phyloP scores from a whole-genome alignment of 2,888 invertebrate genomes.

The Erebia palarica region DNA sequence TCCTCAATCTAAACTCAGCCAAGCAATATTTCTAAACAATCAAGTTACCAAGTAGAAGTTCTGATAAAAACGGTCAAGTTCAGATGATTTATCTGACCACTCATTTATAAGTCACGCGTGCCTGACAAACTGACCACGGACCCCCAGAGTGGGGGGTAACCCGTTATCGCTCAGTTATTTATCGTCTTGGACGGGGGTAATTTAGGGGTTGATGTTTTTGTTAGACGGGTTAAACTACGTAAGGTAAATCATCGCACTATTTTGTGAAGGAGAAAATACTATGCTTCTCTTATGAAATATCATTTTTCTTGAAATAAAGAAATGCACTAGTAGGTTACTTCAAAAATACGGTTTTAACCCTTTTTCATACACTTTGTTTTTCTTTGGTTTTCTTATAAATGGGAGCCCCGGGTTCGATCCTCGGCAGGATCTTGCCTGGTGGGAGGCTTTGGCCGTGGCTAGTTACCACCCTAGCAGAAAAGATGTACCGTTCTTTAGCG shows the following conservation, averaged over 20 bases:
- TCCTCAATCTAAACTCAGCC: neutral
- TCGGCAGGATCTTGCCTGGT: too few relatives aligned
- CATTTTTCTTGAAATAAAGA: too few relatives aligned
- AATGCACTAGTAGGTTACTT: too few relatives aligned
- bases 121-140: conserved; percentile 35
- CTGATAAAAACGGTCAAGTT: conserved; percentile 28
- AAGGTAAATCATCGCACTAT: conserved; percentile 18
- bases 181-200: conserved; percentile 24
- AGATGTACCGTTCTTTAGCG: too few relatives aligned
- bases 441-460: too few relatives aligned
- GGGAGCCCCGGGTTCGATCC: too few relatives aligned
- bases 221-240: conserved; percentile 3
- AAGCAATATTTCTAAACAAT: neutral
- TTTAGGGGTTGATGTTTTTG: conserved; percentile 30
- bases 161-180: conserved; percentile 30
- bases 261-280: too few relatives aligned
- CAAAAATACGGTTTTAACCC: too few relatives aligned
- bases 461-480: too few relatives aligned
- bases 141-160: conserved; percentile 13
- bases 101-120: conserved; percentile 36
- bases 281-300: too few relatives aligned
- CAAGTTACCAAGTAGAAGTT: neutral
- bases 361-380: too few relatives aligned
- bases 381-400: too few relatives aligned
- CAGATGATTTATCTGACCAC: conserved; percentile 36